Conservation (phyloP, 2,888 invertebrate genomes). For the Zonitis immaculata region DNA sequence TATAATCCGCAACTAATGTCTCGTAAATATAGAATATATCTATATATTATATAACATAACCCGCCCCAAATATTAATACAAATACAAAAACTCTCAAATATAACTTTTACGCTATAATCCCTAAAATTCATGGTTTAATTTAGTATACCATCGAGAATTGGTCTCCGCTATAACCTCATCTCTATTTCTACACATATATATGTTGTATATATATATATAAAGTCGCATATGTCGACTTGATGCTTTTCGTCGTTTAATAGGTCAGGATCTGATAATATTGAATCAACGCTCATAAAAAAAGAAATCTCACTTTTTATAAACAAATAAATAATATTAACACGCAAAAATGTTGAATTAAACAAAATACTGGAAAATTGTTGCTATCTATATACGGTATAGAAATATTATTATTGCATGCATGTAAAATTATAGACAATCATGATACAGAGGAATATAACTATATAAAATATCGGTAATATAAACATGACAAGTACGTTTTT, state of each 20-base stretch:
- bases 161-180: constrained; percentile 30
- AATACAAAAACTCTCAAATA: constrained; percentile 24
- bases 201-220: no score
- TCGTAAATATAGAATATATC: constrained; percentile 32
- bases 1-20: constrained; percentile 26
- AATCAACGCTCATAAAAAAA: no score
- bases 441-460: constrained; percentile 34
- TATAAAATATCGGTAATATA: constrained; percentile 33
- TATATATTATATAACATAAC: no score
- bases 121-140: constrained; percentile 43
- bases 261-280: no score
- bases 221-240: constrained; percentile 23
- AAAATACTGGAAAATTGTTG: no score
- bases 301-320: no score
- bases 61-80: constrained; percentile 32
- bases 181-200: neutral
- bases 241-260: constrained; percentile 20
- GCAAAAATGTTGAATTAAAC: constrained; percentile 26
- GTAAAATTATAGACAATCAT: constrained; percentile 37
- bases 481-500: constrained; percentile 33
- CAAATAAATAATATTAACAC: no score
- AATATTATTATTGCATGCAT: constrained; percentile 35
- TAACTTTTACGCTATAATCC: constrained; percentile 42
- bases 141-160: constrained; percentile 41
- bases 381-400: no score